Base-by-base conservation (phyloP, 2,888 invertebrate genomes). In the Eupsilia transversa region DNA sequence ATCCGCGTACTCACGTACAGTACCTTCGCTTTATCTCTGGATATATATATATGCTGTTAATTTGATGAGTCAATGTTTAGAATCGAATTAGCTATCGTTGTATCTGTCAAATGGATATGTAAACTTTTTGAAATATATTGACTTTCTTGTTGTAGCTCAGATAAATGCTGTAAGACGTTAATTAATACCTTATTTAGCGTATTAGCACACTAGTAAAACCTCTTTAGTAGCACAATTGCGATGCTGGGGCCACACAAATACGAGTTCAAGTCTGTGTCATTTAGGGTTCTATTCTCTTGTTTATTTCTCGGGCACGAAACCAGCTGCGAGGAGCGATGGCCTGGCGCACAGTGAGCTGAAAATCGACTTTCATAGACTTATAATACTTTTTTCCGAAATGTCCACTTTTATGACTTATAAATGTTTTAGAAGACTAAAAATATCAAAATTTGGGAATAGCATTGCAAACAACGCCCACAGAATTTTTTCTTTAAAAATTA, bases 161-260 rank as follows among this genome's bases (percentile, higher is more conserved):
- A 20, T 38, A 3, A 27, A 43, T 46, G 17, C 41, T 54, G 9
- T 38, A 43, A n/a, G 1, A 17, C 49, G 2, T 14, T 41, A 38
- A 64, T 46, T 65, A 46, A 33, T 43, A 7, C 59, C 43, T 59
- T 74, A 46, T 74, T 46, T 12, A 27, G 14, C 20, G 14, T 30
- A 43, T 77, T 63, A 57, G 49, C 41, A 17, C 17, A 43, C 2
- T 43, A 43, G 12, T 68, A 59, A 78, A 35, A 79, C 52, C n/a
- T 60, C 20, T 69, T n/a, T 60, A 17, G 70, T 70, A 79, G 12
- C 69, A 52, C 33, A n/a, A n/a, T n/a, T n/a, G n/a, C n/a, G n/a
- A n/a, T n/a, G n/a, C n/a, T n/a, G n/a, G n/a, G n/a, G n/a, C n/a
- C n/a, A n/a, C n/a, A n/a, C 23, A 46, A 66, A 14, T 41, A 23